These are phyloP conservation scores for Calephelis virginiensis DNA, from an alignment of 1,140 invertebrate species.

Conservation along the genomic window DNA sequence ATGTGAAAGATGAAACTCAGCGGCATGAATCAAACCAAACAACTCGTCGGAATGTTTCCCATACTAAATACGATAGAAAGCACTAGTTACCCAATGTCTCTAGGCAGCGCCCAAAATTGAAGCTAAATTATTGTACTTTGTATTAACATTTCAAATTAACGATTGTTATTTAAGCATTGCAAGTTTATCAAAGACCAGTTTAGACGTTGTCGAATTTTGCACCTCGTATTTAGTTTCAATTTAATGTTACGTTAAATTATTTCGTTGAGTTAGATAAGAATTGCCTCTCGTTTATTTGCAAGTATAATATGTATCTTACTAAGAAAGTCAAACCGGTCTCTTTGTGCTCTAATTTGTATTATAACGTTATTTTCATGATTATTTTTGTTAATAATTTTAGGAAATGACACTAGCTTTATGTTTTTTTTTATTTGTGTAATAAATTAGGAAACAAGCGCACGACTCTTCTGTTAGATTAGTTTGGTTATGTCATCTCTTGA, in stretches of 20 bases:
- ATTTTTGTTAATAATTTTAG: conserved; percentile 4
- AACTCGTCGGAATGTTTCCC: too few relatives aligned
- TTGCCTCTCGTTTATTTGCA: background rate
- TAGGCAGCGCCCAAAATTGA: background rate
- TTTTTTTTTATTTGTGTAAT: background rate
- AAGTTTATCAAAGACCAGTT: too few relatives aligned
- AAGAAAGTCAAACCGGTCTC: conserved; percentile 5
- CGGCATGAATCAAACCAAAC: too few relatives aligned
- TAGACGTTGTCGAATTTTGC: background rate
- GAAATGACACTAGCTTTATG: background rate
- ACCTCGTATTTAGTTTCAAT: background rate
- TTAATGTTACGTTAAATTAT: background rate
- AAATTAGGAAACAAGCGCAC: background rate
- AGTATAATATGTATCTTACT: conserved; percentile 4
- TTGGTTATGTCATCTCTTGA: too few relatives aligned
- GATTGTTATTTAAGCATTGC: background rate
- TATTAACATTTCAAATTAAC: background rate
- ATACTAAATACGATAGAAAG: too few relatives aligned
- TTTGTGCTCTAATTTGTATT: conserved; percentile 2
- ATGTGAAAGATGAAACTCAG: too few relatives aligned
- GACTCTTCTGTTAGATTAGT: background rate
- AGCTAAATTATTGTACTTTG: background rate
- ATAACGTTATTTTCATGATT: conserved; percentile 8
- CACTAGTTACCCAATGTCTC: background rate
- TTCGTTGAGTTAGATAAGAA: conserved; percentile 12